Conservation (phyloP, 2,888 invertebrate genomes). For the Nomada ferruginata region DNA sequence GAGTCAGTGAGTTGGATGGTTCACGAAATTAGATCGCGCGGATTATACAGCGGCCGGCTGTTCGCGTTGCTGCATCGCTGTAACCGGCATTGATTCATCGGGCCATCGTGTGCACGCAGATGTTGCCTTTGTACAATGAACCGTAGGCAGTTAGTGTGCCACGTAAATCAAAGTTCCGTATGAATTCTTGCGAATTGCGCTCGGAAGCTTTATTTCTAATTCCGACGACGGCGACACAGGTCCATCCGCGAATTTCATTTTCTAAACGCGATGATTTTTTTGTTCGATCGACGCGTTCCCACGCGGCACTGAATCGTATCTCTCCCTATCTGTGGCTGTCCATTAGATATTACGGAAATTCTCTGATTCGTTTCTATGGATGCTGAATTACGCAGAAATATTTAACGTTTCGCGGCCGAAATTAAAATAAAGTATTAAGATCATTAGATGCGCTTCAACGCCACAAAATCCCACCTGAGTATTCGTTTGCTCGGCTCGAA, state of each 20-base stretch:
- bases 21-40: constrained; percentile 72
- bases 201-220: not conserved
- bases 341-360: too few species aligned
- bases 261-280: not conserved
- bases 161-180: constrained; percentile 12
- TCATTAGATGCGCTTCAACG: not conserved
- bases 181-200: constrained; percentile 3
- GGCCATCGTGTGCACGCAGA: constrained; percentile 44
- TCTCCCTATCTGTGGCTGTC: too few species aligned
- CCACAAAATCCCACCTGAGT: not conserved
- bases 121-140: constrained; percentile 53
- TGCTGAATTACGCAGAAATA: not conserved
- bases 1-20: constrained; percentile 72
- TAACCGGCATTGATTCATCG: constrained; percentile 68
- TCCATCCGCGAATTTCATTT: too few species aligned
- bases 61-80: constrained; percentile 63
- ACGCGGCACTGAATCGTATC: too few species aligned
- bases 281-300: not conserved
- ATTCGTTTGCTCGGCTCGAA: not conserved
- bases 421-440: not conserved
- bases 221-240: not conserved
- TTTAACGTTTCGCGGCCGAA: not conserved
- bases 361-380: too few species aligned
- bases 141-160: constrained; percentile 20
- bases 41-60: constrained; percentile 61